Base-by-base conservation (phyloP, 2,888 invertebrate genomes). In the Scelioninae gen. 1 region DNA sequence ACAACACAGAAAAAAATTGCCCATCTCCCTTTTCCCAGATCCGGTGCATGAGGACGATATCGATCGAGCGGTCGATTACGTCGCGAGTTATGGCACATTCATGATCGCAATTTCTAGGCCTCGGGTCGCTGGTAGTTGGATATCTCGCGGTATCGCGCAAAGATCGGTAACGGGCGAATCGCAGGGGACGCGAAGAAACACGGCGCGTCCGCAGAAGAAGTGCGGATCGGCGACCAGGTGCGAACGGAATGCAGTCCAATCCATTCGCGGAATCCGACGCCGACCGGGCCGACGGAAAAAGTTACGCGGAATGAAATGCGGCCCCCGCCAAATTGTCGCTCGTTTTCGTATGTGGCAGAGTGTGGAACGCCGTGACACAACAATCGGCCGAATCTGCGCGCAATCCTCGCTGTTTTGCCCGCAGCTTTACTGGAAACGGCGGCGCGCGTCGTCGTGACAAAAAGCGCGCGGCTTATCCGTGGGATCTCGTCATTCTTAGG, bases 241-340 rank as follows among this genome's bases (percentile, higher is more conserved):
- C 91, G 91, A 91, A 91, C 87, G 91, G 91, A 91, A 91, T 91
- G 91, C 91, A 84, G 91, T 91, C 90, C 91, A 90, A 91, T 91
- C 90, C 91, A 88, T 91, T 91, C 90, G 89, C 87, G 90, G 92
- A 92, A 92, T 91, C 88, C 87, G 89, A 89, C 89, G 88, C 89
- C 88, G 88, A n/a, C n/a, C n/a, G 86, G 85, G 71, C 74, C 29
- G 71, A 84, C 84, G 88, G 89, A 90, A 90, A 91, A 91, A 90
- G 89, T 85, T 40, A 85, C 88, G 87, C 86, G 87, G 88, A 89
- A 90, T 90, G 89, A 79, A 79, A 89, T 88, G 89, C 87, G 83
- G 84, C 51, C 79, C 85, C 83, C 83, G 77, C 86, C 84, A 87
- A 89, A 89, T 89, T 87, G 86, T 86, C 83, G 60, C 60, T 68